Evolutionary conservation across 2,113 vertebrate genomes (phyloP), one percentile per base, ranked within the genome.

Genomic region (Aptenodytes forsteri): DNA sequence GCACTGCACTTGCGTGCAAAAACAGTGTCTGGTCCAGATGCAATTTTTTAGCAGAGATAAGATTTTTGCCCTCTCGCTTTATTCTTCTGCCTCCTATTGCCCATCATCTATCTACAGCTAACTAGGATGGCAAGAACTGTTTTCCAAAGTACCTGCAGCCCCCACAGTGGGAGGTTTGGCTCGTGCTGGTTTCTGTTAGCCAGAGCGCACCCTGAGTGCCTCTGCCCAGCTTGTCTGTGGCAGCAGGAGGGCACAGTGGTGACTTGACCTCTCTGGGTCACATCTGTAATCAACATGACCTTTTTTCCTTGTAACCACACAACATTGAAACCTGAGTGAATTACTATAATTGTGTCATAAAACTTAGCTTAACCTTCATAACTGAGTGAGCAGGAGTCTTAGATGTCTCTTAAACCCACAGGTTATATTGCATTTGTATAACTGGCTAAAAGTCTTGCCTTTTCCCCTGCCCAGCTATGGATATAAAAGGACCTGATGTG

Each of bases 131-230:
- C 27, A 58, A 36, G 16, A 34, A 14, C 16, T 52, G 46, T 40
- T 85, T 54, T 50, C 22, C 58, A 42, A 32, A 54, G 42, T 42
- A 16, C 47, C 34, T 47, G 17, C 34, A 72, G 64, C 25, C 10
- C 42, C 16, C 3, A 0, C 7, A 6, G 6, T 2, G 21, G 55
- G 54, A 83, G 46, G 22, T 47, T 67, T 83, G 52, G 9, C 8
- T 40, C 4, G 3, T 16, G 32, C 52, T 59, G 38, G 6, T 50
- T 46, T 66, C 61, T 67, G 11, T 64, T 26, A 13, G 47, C 27
- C 42, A 2, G 16, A 62, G 30, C 19, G 1, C 55, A 22, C 16
- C n/a, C 17, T 21, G 16, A 2, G 0, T 1, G 1, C 23, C 40
- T 25, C 87, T 94, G 67, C 46, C 34, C 50, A n/a, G n/a, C 66